phyloP scores from a whole-genome alignment of 1,140 invertebrate genomes.

The Lepidurus packardi region DNA sequence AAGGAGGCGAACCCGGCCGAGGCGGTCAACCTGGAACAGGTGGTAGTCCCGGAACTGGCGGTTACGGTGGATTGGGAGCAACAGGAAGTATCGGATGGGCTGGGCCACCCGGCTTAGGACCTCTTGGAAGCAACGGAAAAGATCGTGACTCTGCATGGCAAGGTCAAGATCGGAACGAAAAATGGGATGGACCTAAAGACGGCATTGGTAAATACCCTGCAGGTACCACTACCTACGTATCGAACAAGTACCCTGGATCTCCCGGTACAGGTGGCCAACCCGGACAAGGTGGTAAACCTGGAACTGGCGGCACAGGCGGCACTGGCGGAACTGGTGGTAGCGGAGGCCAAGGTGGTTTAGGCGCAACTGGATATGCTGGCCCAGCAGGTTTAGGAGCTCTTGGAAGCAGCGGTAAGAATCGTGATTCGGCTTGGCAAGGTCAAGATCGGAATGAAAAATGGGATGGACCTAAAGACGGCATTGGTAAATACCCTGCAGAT shows the following conservation, averaged over 20 bases:
- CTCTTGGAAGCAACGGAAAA: slow-evolving; percentile 30
- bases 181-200: slow-evolving; percentile 30
- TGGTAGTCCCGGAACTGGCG: neutral
- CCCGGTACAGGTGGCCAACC: neutral
- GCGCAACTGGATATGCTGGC: slow-evolving; percentile 22
- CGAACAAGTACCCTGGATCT: neutral
- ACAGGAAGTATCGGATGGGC: slow-evolving; percentile 25
- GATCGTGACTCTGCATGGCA: slow-evolving; percentile 28
- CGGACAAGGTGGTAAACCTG: neutral
- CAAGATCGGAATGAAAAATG: neutral
- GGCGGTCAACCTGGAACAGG: slow-evolving; percentile 33
- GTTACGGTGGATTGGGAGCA: slow-evolving; percentile 28
- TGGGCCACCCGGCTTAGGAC: slow-evolving; percentile 30
- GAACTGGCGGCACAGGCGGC: slow-evolving; percentile 1
- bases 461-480: slow-evolving; percentile 33
- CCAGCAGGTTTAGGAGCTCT: slow-evolving; percentile 20
- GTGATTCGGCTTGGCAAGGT: slow-evolving; percentile 23
- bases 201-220: neutral
- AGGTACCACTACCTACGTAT: neutral
- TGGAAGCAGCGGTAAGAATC: slow-evolving; percentile 1
- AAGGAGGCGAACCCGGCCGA: slow-evolving; percentile 26
- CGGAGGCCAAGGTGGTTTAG: slow-evolving; percentile 31
- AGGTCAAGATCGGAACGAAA: slow-evolving; percentile 35
- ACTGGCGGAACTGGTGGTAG: slow-evolving; percentile 33
- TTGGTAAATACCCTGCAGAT: neutral